A percentile compares a stretch with the other conserved stretches of the same genome.
phyloP scores from a whole-genome alignment of 2,113 vertebrate species.

The Tachysurus fulvidraco region DNA sequence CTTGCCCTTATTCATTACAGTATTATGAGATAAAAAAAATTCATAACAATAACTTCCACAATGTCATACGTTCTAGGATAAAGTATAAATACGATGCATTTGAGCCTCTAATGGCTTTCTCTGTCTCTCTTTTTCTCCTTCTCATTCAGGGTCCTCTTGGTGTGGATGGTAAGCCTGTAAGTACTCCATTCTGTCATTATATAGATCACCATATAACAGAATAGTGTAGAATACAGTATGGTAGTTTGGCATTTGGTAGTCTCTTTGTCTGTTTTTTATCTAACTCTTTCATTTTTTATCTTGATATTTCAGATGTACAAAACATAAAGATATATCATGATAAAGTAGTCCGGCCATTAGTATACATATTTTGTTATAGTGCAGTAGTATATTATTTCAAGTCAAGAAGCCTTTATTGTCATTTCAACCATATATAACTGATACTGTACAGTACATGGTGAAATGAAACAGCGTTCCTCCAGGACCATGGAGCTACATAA shows the following conservation, averaged over 20 bases:
- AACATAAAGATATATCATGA: neutral
- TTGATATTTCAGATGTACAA: neutral
- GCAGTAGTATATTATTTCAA: too few species aligned
- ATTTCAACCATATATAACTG: too few species aligned
- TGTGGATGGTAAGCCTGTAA: constrained; percentile 87
- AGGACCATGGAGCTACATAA: too few species aligned
- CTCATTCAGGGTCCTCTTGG: constrained; percentile 79
- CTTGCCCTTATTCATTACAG: neutral
- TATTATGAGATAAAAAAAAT: neutral
- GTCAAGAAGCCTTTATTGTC: too few species aligned
- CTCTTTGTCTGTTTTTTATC: neutral
- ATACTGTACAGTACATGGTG: too few species aligned
- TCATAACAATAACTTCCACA: neutral
- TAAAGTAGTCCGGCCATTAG: neutral
- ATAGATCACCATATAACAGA: constrained; percentile 8
- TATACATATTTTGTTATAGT: neutral
- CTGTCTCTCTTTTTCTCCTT: constrained; percentile 33
- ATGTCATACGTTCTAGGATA: neutral
- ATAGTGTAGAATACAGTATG: neutral
- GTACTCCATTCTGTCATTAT: constrained; percentile 58
- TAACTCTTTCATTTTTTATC: neutral
- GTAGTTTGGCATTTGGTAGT: neutral
- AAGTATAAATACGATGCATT: neutral
- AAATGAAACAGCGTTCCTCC: too few species aligned
- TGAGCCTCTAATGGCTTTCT: constrained; percentile 14